Conservation (phyloP, 1,140 invertebrate species). For the Drosophila nigromelanica region DNA sequence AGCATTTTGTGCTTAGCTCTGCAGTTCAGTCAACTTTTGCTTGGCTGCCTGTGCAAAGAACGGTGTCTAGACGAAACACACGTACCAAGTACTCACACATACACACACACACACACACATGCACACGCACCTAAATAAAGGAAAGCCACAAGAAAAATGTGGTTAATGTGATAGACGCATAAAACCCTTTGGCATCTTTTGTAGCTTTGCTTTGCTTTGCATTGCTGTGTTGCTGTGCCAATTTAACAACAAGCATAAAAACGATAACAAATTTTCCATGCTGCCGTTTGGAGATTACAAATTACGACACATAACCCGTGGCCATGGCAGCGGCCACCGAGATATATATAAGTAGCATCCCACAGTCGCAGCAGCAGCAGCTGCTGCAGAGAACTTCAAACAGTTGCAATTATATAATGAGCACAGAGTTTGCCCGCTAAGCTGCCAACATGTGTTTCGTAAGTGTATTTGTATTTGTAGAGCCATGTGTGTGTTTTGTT, state of each 20-base stretch:
- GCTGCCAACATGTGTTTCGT: slow-evolving; percentile 33
- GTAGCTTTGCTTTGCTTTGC: slow-evolving; percentile 13
- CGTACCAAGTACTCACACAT: slow-evolving; percentile 10
- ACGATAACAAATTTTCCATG: slow-evolving; percentile 76
- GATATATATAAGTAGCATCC: slow-evolving; percentile 5
- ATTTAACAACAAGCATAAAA: slow-evolving; percentile 73
- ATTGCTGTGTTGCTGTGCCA: slow-evolving; percentile 59
- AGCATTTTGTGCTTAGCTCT: slow-evolving; percentile 38
- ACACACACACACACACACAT: slow-evolving; percentile 12
- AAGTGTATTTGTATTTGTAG: slow-evolving; percentile 24
- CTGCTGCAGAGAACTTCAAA: slow-evolving; percentile 62
- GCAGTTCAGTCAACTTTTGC: slow-evolving; percentile 73
- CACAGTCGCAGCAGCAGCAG: background rate
- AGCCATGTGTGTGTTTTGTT: background rate
- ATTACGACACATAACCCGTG: slow-evolving; percentile 71
- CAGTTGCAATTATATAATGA: slow-evolving; percentile 79
- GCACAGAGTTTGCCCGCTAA: slow-evolving; percentile 45
- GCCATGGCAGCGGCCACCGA: slow-evolving; percentile 36
- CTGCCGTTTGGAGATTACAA: slow-evolving; percentile 63
- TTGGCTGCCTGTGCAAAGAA: slow-evolving; percentile 61
- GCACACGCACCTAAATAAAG: slow-evolving; percentile 7
- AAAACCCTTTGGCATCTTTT: slow-evolving; percentile 57
- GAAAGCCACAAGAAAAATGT: slow-evolving; percentile 28
- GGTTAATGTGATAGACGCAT: slow-evolving; percentile 67
- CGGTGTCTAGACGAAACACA: slow-evolving; percentile 55